A percentile compares a stretch with the other conserved stretches of the same genome.
phyloP scores from a whole-genome alignment of 2,113 vertebrate genomes.

The Peromyscus maniculatus region DNA sequence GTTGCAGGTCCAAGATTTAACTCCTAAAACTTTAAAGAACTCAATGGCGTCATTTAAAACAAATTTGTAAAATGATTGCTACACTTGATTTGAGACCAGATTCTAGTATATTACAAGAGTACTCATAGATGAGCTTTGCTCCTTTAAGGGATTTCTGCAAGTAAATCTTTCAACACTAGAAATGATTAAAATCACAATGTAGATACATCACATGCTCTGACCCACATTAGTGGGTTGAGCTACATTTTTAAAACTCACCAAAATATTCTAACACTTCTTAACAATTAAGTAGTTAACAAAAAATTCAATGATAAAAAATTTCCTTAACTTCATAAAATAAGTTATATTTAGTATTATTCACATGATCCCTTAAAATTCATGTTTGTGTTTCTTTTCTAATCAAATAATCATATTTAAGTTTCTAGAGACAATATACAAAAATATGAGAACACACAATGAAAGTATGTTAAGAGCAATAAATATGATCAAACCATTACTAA shows the following conservation, averaged over 20 bases:
- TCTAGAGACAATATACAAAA: conserved; percentile 7
- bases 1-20: conserved; percentile 40
- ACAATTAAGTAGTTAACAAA: not conserved
- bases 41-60: not conserved
- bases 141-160: not conserved
- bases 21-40: not conserved
- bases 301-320: not conserved
- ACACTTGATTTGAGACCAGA: conserved; percentile 50
- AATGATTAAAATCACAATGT: conserved; percentile 11
- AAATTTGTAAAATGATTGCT: not conserved
- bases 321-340: not conserved
- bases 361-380: not conserved
- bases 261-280: not conserved
- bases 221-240: not conserved
- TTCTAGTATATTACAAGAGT: not conserved
- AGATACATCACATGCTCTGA: conserved; percentile 6
- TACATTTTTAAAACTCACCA: conserved; percentile 47
- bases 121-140: not conserved
- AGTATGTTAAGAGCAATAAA: conserved; percentile 9
- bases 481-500: not conserved
- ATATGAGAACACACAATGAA: not conserved
- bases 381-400: not conserved
- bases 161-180: conserved; percentile 30
- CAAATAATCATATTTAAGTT: not conserved
- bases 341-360: conserved; percentile 41